Evolutionary conservation across 2,888 invertebrate species (phyloP).

Genomic region (Isoperla grammatica): DNA sequence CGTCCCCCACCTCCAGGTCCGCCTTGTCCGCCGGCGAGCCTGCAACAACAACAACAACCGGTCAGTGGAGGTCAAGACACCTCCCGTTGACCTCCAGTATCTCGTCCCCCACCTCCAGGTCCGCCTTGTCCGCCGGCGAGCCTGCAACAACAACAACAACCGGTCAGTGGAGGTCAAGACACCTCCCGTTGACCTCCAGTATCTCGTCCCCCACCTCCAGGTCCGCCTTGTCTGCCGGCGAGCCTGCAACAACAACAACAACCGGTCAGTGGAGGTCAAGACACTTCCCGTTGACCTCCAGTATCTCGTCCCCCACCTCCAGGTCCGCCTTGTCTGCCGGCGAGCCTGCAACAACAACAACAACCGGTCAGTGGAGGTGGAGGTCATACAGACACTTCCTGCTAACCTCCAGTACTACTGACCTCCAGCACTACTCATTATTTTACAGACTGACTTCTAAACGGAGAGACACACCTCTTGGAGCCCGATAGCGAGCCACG

Average conservation of each 20-base stretch:
- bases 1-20: constrained; percentile 93
- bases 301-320: constrained; percentile 94
- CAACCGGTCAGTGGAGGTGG: too few species aligned
- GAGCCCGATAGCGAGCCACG: too few species aligned
- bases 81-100: constrained; percentile 96
- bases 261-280: too few species aligned
- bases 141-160: constrained; percentile 49
- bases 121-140: constrained; percentile 83
- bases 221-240: constrained; percentile 85
- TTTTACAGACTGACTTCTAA: too few species aligned
- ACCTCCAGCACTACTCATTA: too few species aligned
- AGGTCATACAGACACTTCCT: too few species aligned
- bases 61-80: too few species aligned
- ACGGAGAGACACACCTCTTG: too few species aligned
- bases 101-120: constrained; percentile 94
- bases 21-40: constrained; percentile 86
- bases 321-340: constrained; percentile 87
- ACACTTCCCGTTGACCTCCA: constrained; percentile 92
- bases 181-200: constrained; percentile 92
- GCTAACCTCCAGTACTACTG: too few species aligned
- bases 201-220: constrained; percentile 96
- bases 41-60: constrained; percentile 41
- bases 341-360: constrained; percentile 55
- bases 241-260: constrained; percentile 51
- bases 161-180: too few species aligned